phyloP scores from a whole-genome alignment of 2,113 vertebrate species.

The Empidonax alnorum region DNA sequence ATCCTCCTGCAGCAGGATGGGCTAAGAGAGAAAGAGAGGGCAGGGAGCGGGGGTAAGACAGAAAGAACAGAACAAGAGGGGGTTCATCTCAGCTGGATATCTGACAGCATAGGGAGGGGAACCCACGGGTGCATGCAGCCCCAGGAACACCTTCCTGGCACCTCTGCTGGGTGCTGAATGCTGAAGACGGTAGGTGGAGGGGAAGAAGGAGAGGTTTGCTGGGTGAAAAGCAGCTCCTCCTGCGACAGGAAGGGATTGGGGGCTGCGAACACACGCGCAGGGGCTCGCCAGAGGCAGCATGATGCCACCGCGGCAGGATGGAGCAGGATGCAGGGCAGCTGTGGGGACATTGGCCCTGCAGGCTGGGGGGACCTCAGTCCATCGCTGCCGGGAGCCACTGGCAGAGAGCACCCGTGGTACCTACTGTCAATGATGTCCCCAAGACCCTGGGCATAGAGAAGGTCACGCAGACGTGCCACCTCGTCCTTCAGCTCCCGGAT shows the following conservation, averaged over 20 bases:
- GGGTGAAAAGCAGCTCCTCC: not conserved
- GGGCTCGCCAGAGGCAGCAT: not conserved
- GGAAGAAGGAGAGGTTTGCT: not conserved
- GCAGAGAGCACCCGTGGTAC: not conserved
- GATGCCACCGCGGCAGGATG: accelerated
- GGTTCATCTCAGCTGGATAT: conserved; percentile 57
- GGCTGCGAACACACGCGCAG: accelerated
- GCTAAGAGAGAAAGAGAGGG: conserved; percentile 74
- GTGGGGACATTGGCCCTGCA: not conserved
- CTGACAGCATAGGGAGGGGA: not conserved
- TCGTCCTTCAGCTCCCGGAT: conserved; percentile 97
- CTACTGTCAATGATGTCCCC: conserved; percentile 98
- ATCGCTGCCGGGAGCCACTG: not conserved
- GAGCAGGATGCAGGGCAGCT: not conserved
- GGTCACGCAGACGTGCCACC: conserved; percentile 91
- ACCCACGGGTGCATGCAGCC: not conserved
- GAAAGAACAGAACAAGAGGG: conserved; percentile 76
- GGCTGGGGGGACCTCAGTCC: not conserved
- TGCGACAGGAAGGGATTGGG: not conserved
- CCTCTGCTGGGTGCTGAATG: not conserved
- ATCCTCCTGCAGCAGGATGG: conserved; percentile 80
- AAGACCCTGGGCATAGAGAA: conserved; percentile 91
- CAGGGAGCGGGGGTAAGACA: conserved; percentile 54
- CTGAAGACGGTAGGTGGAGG: not conserved
- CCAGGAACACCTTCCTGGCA: not conserved